These are phyloP conservation scores for Chrysodeixis includens DNA, from an alignment of 2,888 invertebrate species.

Conservation along the genomic window DNA sequence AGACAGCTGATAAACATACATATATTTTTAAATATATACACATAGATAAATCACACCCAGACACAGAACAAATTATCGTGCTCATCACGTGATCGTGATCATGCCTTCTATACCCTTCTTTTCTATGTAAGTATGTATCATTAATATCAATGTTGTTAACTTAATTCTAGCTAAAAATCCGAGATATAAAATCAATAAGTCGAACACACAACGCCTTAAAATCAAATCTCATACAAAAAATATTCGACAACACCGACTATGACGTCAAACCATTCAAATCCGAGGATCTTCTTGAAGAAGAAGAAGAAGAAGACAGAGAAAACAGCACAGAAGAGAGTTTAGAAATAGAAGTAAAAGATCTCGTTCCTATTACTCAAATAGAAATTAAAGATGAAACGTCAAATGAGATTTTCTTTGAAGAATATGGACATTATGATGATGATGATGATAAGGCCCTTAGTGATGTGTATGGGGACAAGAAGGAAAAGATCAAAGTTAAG, in stretches of 20 bases:
- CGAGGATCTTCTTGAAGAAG: conserved; percentile 37
- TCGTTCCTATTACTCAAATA: conserved; percentile 54
- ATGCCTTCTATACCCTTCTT: no score
- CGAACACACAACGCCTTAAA: conserved; percentile 61
- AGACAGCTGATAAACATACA: no score
- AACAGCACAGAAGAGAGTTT: not conserved
- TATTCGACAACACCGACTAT: conserved; percentile 64
- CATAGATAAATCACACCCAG: no score
- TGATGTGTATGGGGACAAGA: conserved; percentile 67
- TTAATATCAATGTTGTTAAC: no score
- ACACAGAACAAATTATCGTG: no score
- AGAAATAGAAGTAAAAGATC: conserved; percentile 21
- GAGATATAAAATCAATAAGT: conserved; percentile 73
- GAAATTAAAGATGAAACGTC: conserved; percentile 69
- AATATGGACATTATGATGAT: conserved; percentile 70
- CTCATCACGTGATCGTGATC: no score
- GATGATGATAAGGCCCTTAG: conserved; percentile 74
- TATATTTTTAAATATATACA: no score
- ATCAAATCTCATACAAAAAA: conserved; percentile 63
- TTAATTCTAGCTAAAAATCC: conserved; percentile 70
- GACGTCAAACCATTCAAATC: conserved; percentile 57
- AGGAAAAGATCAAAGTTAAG: conserved; percentile 54
- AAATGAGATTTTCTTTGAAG: conserved; percentile 75
- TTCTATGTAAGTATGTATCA: no score
- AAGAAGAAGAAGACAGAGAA: not conserved